Base-by-base conservation (phyloP, 2,113 vertebrate species). In the Cichladusa arquata region DNA sequence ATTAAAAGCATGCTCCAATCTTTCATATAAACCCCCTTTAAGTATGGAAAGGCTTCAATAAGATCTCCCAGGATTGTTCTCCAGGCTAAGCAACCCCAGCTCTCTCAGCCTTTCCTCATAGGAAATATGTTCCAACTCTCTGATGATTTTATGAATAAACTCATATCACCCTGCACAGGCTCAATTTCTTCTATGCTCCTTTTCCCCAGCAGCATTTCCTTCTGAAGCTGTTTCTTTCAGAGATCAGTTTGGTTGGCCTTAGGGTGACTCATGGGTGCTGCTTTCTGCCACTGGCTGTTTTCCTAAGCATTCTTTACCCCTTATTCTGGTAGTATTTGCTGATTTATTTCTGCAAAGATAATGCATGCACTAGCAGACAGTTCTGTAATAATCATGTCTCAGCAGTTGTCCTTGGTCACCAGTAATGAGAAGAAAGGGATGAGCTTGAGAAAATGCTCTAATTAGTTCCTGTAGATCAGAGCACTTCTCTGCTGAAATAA, bases 361-460 rank as follows among this genome's bases (percentile, higher is more conserved):
- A 87, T 72, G 77, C 65, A 60, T 40, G 65, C 48, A 29, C 69
- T 89, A 91, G 61, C 77, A 95, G 92, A 64, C 57, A 87, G 77
- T 29, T 83, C 85, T 92, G 85, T 93, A 88, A 24, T 94, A 93
- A 93, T 93, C 53, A 45, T 77, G 82, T 88, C 88, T 83, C 88
- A 95, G 94, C 90, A 88, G 79, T 95, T 94, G 91, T 96, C 93
- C 96, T 94, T 96, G 94, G 94, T 95, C 90, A 96, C 92, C 82
- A 93, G 85, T 94, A 96, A 96, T 96, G 86, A 96, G 93, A 97
- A 96, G 79, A 96, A 96, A 96, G 80, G 69, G 83, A 93, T 2
- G 12, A 94, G 76, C 45, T 88, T 0, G 4, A 88, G 92, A 96
- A 96, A 96, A 86, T 84, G 64, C 60, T 83, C 90, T 96, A 95